Evolutionary conservation across 2,888 invertebrate genomes (phyloP).

Genomic region (Ptilodon capucinus): DNA sequence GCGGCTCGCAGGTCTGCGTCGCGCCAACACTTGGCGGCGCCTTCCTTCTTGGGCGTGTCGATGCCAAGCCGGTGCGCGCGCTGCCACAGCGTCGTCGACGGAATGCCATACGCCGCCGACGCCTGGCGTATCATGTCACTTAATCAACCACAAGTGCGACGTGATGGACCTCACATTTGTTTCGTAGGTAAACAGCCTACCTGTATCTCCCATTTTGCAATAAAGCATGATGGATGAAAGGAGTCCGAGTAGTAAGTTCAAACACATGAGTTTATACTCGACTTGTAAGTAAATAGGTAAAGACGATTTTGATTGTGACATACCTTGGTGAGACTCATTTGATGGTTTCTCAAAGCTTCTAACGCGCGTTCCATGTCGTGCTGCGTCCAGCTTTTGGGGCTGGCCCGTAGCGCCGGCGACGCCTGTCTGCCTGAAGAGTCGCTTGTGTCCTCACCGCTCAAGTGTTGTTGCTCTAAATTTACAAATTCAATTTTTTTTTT

Average conservation of each 20-base stretch:
- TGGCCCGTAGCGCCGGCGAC: slow-evolving; percentile 59
- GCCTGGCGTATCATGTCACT: slow-evolving; percentile 70
- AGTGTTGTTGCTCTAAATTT: slow-evolving; percentile 53
- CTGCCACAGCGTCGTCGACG: slow-evolving; percentile 95
- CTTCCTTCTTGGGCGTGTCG: slow-evolving; percentile 95
- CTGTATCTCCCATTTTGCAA: no score
- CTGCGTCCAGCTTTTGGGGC: slow-evolving; percentile 93
- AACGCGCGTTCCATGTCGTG: slow-evolving; percentile 95
- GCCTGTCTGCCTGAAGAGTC: slow-evolving; percentile 57
- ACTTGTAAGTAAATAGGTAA: background rate
- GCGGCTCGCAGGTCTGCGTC: slow-evolving; percentile 92
- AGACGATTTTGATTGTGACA: background rate
- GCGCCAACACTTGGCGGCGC: slow-evolving; percentile 93
- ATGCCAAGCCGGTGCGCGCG: slow-evolving; percentile 94
- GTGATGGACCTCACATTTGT: no score
- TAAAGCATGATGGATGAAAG: no score
- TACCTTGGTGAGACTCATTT: slow-evolving; percentile 94
- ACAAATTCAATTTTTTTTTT: background rate
- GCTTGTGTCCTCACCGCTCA: slow-evolving; percentile 67
- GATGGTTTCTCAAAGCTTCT: slow-evolving; percentile 91
- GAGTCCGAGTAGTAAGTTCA: no score
- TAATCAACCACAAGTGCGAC: background rate
- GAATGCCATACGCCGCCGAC: slow-evolving; percentile 93
- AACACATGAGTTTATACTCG: no score
- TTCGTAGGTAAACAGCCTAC: no score